Conservation (phyloP, 2,797 vertebrate genomes). For the Anabas testudineus region DNA sequence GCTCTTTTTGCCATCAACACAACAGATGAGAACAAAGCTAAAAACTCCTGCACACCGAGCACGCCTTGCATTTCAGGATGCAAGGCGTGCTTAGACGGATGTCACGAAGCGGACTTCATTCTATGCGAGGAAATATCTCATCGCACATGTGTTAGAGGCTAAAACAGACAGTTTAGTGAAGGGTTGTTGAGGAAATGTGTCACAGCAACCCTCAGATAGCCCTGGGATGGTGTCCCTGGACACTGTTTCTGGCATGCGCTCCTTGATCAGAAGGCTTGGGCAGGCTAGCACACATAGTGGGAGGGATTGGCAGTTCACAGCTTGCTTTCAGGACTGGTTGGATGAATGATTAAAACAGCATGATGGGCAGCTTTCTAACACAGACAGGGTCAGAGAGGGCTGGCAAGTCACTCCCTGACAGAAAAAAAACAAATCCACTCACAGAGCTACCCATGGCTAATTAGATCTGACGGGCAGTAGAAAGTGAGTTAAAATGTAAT, state of each 20-base stretch:
- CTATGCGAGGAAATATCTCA: conserved; percentile 38
- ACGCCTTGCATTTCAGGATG: background rate
- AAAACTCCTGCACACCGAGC: conserved; percentile 19
- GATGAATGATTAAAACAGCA: conserved; percentile 73
- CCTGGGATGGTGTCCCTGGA: conserved; percentile 55
- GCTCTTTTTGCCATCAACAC: background rate
- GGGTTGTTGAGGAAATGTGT: conserved; percentile 54
- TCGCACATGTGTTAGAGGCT: conserved; percentile 26
- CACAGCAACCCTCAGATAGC: conserved; percentile 48
- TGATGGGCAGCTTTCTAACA: conserved; percentile 74
- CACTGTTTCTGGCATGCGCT: conserved; percentile 55
- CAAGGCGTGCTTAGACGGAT: no score
- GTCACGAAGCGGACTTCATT: conserved; percentile 10
- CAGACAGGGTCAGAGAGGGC: conserved; percentile 57
- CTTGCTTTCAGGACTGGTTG: conserved; percentile 61
- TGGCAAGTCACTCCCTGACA: conserved; percentile 53
- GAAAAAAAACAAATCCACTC: conserved; percentile 22
- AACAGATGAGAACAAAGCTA: conserved; percentile 4
- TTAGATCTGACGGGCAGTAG: conserved; percentile 65
- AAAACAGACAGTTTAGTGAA: conserved; percentile 44
- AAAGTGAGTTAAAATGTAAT: conserved; percentile 69
- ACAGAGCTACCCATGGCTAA: conserved; percentile 50
- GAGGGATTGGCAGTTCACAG: conserved; percentile 72
- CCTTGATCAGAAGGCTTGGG: conserved; percentile 62
- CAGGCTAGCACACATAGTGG: conserved; percentile 61